Percentiles rank a stretch among this genome's conserved stretches.
phyloP scores from a whole-genome alignment of 2,888 invertebrate species.

The Leptarthrus brevirostris region DNA sequence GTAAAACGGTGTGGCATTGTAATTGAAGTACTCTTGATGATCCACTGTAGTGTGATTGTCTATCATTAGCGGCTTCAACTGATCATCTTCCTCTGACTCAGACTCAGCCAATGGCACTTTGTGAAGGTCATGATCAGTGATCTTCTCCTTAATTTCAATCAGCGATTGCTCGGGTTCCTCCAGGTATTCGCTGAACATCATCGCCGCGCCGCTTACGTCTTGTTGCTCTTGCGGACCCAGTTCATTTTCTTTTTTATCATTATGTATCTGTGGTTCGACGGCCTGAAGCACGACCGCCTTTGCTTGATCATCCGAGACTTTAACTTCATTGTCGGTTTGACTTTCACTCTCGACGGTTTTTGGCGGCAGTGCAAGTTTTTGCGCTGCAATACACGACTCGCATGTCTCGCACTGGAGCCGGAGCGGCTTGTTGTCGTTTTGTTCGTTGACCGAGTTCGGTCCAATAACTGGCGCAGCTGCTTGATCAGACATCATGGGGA shows the following conservation, averaged over 20 bases:
- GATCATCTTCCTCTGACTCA: constrained; percentile 64
- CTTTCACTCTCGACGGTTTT: constrained; percentile 54
- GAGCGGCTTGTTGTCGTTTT: neutral
- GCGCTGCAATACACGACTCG: constrained; percentile 37
- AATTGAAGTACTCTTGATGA: constrained; percentile 58
- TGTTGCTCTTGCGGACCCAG: neutral
- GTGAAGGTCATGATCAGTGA: constrained; percentile 57
- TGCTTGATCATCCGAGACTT: constrained; percentile 7
- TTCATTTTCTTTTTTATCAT: constrained; percentile 31
- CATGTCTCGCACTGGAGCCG: constrained; percentile 15
- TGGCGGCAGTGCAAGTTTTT: constrained; percentile 33
- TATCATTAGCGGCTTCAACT: constrained; percentile 65
- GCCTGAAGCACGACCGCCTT: constrained; percentile 2
- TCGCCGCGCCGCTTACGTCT: neutral
- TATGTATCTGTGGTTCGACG: neutral
- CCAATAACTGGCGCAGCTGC: constrained; percentile 11
- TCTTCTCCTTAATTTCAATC: constrained; percentile 58
- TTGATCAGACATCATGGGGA: constrained; percentile 40
- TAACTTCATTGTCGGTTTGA: constrained; percentile 50
- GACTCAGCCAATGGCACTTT: constrained; percentile 62
- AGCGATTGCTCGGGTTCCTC: constrained; percentile 56
- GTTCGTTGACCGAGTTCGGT: constrained; percentile 28
- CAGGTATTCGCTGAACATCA: constrained; percentile 49
- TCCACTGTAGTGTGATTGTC: constrained; percentile 64
- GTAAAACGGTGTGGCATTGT: constrained; percentile 50